Evolutionary conservation across 2,113 vertebrate species (phyloP).

Genomic region (Gymnogyps californianus): DNA sequence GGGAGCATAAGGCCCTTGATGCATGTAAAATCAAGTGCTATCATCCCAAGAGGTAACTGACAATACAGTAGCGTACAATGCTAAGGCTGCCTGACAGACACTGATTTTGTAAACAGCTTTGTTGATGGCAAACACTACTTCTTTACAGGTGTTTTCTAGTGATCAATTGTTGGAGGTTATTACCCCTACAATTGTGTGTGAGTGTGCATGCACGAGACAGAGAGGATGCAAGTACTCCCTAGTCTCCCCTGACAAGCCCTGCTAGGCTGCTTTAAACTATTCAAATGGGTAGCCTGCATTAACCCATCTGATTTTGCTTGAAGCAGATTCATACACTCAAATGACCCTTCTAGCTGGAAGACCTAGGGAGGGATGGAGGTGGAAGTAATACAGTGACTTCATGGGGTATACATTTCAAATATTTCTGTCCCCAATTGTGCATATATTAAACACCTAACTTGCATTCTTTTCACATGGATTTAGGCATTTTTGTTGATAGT

Average conservation of each 20-base stretch:
- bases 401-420: not conserved
- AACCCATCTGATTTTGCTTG: not conserved
- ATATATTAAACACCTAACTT: not conserved
- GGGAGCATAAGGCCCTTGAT: not conserved
- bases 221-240: not conserved
- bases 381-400: not conserved
- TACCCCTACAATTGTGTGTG: too few species aligned
- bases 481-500: not conserved
- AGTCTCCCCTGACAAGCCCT: not conserved
- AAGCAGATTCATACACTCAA: not conserved
- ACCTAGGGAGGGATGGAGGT: not conserved
- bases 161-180: not conserved
- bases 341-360: not conserved
- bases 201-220: rapidly evolving
- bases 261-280: not conserved
- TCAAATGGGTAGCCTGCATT: not conserved
- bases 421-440: not conserved
- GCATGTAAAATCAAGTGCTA: not conserved
- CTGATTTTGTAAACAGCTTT: not conserved
- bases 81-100: not conserved
- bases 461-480: not conserved
- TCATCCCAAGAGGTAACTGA: not conserved
- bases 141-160: not conserved
- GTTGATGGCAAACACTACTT: not conserved
- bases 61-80: not conserved